Conservation (phyloP, 2,888 invertebrate genomes). For the Hydropsyche betteni region DNA sequence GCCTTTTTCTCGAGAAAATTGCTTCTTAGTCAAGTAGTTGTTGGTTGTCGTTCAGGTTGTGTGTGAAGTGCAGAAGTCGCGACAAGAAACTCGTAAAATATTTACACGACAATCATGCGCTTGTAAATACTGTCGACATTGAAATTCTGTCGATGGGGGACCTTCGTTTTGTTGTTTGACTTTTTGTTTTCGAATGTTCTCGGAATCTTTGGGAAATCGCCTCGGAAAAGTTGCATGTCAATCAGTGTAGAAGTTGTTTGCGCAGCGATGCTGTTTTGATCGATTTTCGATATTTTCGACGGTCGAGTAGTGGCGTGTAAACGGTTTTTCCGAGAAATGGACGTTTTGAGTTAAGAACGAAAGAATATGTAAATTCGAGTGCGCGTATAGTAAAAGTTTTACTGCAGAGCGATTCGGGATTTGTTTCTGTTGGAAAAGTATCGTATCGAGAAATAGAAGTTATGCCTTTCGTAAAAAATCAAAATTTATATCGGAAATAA, state of each 20-base stretch:
- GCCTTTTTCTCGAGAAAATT: background rate
- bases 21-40: background rate
- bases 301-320: too few relatives aligned
- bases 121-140: slow-evolving; percentile 11
- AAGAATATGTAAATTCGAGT: too few relatives aligned
- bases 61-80: slow-evolving; percentile 19
- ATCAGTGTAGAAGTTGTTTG: slow-evolving; percentile 2
- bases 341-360: too few relatives aligned
- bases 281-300: background rate
- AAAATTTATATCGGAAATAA: background rate
- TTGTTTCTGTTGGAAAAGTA: too few relatives aligned
- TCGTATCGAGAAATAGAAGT: too few relatives aligned
- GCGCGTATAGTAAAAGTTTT: too few relatives aligned
- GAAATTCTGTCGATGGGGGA: background rate
- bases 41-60: background rate
- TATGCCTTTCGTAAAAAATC: too few relatives aligned
- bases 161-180: slow-evolving; percentile 6
- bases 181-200: background rate
- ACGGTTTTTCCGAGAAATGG: too few relatives aligned
- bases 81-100: slow-evolving; percentile 32
- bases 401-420: too few relatives aligned
- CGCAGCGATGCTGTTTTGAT: background rate
- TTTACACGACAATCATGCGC: slow-evolving; percentile 27
- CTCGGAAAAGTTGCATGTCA: slow-evolving; percentile 1
- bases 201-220: background rate